Conservation (phyloP, 2,888 invertebrate species). For the Vesta saturnalis region DNA sequence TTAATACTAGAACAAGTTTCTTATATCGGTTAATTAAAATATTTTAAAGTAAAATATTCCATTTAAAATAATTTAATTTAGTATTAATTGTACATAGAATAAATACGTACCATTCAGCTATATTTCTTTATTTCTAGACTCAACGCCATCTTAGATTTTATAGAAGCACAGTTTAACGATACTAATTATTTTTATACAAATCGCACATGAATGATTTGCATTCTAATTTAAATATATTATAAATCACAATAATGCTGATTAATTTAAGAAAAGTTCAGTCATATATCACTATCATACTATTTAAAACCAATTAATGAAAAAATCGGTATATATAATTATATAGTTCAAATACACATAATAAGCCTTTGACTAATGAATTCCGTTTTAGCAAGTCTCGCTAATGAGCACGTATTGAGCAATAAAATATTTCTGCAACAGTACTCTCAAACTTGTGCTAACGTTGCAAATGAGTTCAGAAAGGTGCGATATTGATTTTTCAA, state of each 20-base stretch:
- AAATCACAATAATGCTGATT: background rate
- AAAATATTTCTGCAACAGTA: constrained; percentile 30
- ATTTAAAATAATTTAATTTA: too few species aligned
- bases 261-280: background rate
- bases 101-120: background rate
- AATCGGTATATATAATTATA: background rate
- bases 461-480: constrained; percentile 34
- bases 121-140: background rate
- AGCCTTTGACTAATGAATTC: constrained; percentile 45
- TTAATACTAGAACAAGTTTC: too few species aligned
- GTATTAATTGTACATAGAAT: too few species aligned
- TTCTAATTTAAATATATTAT: background rate
- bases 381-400: constrained; percentile 41
- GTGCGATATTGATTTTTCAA: constrained; percentile 25
- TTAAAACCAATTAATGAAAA: background rate
- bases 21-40: too few species aligned
- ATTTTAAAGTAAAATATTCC: too few species aligned
- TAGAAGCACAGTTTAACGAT: background rate
- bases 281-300: background rate
- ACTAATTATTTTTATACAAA: background rate
- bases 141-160: background rate
- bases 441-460: constrained; percentile 27
- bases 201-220: background rate
- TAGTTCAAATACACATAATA: constrained; percentile 30
- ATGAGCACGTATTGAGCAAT: constrained; percentile 44